These are phyloP conservation scores for Drosophila arizonae DNA, from an alignment of 1,140 invertebrate species.

Conservation along the genomic window DNA sequence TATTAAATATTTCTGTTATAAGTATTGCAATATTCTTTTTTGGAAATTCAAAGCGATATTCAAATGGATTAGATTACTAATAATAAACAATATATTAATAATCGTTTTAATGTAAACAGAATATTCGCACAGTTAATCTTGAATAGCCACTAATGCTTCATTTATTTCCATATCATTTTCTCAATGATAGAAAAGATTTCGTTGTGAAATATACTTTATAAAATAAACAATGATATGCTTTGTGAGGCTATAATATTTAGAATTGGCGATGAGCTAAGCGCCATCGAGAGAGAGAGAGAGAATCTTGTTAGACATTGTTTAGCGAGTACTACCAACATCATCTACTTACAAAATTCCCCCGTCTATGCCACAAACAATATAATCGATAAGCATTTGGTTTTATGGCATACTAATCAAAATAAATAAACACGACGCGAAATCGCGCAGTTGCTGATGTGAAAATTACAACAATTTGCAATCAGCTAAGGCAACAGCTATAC, in stretches of 20 bases:
- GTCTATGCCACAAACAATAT: not conserved
- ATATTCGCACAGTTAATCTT: no score
- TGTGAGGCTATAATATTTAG: not conserved
- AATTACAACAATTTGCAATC: slow-evolving; percentile 38
- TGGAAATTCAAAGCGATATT: no score
- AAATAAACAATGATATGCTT: no score
- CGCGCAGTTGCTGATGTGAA: slow-evolving; percentile 41
- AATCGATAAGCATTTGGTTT: slow-evolving; percentile 31
- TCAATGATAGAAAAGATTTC: no score
- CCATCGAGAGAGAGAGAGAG: not conserved
- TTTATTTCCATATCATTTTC: no score
- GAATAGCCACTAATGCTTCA: no score
- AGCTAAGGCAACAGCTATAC: slow-evolving; percentile 8
- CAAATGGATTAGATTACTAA: no score
- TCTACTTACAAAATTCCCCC: not conserved
- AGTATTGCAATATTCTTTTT: no score
- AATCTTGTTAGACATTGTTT: slow-evolving; percentile 4
- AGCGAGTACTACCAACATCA: slow-evolving; percentile 1
- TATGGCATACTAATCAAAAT: slow-evolving; percentile 31
- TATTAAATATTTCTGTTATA: no score
- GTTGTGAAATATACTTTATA: no score
- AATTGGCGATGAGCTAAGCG: slow-evolving; percentile 13
- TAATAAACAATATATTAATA: no score
- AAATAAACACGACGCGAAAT: slow-evolving; percentile 35
- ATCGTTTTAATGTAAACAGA: no score